Evolutionary conservation across 2,797 vertebrate species (phyloP).

Genomic region (Pseudochirops cupreus): DNA sequence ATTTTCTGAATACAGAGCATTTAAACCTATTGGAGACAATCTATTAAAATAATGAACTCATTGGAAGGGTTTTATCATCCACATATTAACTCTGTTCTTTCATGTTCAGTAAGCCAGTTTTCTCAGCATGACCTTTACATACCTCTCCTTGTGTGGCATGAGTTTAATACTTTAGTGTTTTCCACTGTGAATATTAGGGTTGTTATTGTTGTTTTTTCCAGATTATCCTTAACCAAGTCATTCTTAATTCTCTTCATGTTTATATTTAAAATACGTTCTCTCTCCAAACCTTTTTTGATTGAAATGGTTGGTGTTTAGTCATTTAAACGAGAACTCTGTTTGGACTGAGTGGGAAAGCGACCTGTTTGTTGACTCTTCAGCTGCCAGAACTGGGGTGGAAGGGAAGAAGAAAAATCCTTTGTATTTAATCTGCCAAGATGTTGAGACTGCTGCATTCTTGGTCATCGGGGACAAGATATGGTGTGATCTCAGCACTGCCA

Average conservation of each 20-base stretch:
- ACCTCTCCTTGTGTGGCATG: conserved; percentile 78
- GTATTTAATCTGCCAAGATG: accelerated
- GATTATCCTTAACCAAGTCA: conserved; percentile 76
- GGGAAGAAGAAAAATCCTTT: conserved; percentile 21
- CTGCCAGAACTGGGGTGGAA: conserved; percentile 31
- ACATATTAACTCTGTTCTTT: conserved; percentile 75
- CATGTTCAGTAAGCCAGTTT: conserved; percentile 78
- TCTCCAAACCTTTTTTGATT: conserved; percentile 69
- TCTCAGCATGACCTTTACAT: conserved; percentile 78
- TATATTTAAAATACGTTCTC: conserved; percentile 74
- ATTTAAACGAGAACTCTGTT: conserved; percentile 7
- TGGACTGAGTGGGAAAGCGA: conserved; percentile 49
- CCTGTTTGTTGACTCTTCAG: conserved; percentile 30
- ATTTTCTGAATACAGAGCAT: conserved; percentile 82
- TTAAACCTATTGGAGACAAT: conserved; percentile 86
- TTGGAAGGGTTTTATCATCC: conserved; percentile 73
- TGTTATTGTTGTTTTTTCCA: conserved; percentile 59
- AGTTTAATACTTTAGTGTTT: conserved; percentile 80
- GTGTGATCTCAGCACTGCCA: conserved; percentile 32
- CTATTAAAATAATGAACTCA: conserved; percentile 79
- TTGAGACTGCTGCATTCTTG: conserved; percentile 25
- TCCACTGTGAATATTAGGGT: conserved; percentile 82
- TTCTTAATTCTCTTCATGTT: conserved; percentile 77
- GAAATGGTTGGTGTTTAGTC: conserved; percentile 41
- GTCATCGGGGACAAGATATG: conserved; percentile 39